Base-by-base conservation (phyloP, 2,797 vertebrate genomes). In the Rhinophrynus dorsalis region DNA sequence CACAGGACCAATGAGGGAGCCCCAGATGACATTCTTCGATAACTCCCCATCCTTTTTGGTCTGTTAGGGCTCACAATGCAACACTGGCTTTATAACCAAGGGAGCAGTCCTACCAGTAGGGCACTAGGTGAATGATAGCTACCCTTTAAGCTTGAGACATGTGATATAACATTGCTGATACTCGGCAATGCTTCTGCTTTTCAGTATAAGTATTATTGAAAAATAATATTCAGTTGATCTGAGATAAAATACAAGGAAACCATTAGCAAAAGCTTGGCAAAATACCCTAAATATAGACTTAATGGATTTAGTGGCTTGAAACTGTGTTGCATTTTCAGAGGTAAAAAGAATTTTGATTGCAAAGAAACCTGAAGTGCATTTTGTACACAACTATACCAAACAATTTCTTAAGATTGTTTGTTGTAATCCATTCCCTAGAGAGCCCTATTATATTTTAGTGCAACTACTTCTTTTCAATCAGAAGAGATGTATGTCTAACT, bases 401-500 rank as follows among this genome's bases (percentile, higher is more conserved):
- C 59, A 13, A 38, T 63, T 63, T 47, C 10, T 30, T 48, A 20
- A 48, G 29, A 62, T 56, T 32, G 62, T 50, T 57, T 63, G 50
- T 70, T 71, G 33, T 44, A 55, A 62, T 70, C 27, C 32, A 30
- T 21, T 23, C 42, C 30, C 30, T 45, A 30, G 23, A 29, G 59
- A 62, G 40, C 29, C 24, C 40, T 64, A 63, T 71, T 71, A 64
- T 42, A 15, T 57, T 56, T 56, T 52, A 64, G 60, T 37, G 32
- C 23, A 56, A 47, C 42, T 57, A 48, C 51, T 47, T 56, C 37
- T 71, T 55, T 50, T 71, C 59, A 57, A 24, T 48, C 32, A 35
- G 5, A 33, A 54, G 24, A 63, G 37, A 62, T 62, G 68, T 56
- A 71, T 47, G 44, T 56, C 40, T 38, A 64, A 56, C 59, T 50